Conservation (phyloP, 2,113 vertebrate species). For the Erythrocebus patas region DNA sequence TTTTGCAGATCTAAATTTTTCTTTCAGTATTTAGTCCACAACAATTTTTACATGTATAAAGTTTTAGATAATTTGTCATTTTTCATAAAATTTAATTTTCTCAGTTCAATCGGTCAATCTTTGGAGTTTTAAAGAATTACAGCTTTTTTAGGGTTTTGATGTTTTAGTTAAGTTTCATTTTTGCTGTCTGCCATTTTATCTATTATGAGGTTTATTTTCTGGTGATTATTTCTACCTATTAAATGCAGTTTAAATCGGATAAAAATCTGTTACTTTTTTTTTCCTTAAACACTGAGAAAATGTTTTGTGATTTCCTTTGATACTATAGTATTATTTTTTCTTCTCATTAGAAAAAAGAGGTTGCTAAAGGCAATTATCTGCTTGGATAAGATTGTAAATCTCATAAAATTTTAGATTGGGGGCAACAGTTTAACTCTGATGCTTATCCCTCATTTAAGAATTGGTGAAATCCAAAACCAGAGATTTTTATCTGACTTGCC, state of each 20-base stretch:
- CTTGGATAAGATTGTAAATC: not conserved
- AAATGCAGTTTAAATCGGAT: not conserved
- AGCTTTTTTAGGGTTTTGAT: not conserved
- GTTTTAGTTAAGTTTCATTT: not conserved
- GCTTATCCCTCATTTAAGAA: not conserved
- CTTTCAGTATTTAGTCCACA: not conserved
- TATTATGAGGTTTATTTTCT: not conserved
- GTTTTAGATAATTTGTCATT: not conserved
- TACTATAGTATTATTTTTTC: not conserved
- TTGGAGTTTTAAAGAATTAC: not conserved
- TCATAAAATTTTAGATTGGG: not conserved
- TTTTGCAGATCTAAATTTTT: not conserved
- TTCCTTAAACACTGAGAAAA: not conserved
- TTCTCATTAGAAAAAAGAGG: not conserved
- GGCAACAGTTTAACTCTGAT: not conserved
- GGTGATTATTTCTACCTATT: not conserved
- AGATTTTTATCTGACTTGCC: not conserved
- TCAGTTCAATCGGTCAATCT: not conserved
- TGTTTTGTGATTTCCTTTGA: not conserved
- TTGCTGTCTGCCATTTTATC: not conserved
- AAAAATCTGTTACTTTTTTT: not conserved
- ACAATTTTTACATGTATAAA: not conserved
- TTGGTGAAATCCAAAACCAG: too few relatives aligned
- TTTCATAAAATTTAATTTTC: slow-evolving; percentile 5
- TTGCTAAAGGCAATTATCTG: not conserved